A percentile compares a stretch with the other conserved stretches of the same genome.
These are phyloP conservation scores for Morbakka virulenta DNA, from an alignment of 30 jellyfish, hydroid and myxozoan genomes.

Conservation along the genomic window DNA sequence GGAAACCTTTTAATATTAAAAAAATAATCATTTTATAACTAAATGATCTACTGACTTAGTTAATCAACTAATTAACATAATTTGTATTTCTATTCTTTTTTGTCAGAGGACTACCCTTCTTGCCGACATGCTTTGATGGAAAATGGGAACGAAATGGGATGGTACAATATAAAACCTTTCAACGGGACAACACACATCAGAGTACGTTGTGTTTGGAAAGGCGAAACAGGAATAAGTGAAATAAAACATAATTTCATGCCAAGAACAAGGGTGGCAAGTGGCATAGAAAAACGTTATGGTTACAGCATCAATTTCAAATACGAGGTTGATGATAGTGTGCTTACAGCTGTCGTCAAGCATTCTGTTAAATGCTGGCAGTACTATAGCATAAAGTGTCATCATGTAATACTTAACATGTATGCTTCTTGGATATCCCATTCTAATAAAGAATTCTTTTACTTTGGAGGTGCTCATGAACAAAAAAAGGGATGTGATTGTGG, in stretches of 20 bases:
- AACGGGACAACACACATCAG: background rate
- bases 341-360: background rate
- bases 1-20: too few relatives aligned
- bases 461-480: background rate
- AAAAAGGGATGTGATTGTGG: background rate
- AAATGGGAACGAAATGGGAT: background rate
- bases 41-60: too few relatives aligned
- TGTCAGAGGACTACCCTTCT: background rate
- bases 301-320: too few relatives aligned
- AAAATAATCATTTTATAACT: too few relatives aligned
- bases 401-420: background rate
- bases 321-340: background rate
- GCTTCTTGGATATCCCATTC: background rate
- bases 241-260: background rate
- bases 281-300: background rate
- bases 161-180: background rate
- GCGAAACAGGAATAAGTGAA: background rate
- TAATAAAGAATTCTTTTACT: background rate
- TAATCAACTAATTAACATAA: too few relatives aligned
- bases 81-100: too few relatives aligned
- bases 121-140: background rate
- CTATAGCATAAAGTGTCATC: background rate
- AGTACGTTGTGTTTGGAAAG: background rate
- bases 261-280: background rate
- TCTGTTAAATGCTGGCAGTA: background rate